Evolutionary conservation across 2,888 invertebrate genomes (phyloP).

Genomic region (Scaptomyza flava): DNA sequence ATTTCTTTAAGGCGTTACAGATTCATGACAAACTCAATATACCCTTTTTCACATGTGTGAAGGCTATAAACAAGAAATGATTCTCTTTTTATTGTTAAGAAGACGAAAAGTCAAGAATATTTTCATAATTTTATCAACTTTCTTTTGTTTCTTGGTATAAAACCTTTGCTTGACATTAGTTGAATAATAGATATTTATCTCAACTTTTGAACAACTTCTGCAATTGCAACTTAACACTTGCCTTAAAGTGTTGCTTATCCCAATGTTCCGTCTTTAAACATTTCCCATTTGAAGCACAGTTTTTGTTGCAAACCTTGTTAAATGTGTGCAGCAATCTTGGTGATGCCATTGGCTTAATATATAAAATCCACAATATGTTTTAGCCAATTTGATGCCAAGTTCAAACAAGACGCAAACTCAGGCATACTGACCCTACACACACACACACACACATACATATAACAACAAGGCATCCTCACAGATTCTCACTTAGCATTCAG

Average conservation of each 20-base stretch:
- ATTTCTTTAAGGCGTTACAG: too few species aligned
- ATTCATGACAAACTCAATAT: too few species aligned
- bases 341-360: conserved; percentile 63
- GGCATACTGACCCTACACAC: conserved; percentile 39
- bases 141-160: too few species aligned
- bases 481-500: conserved; percentile 60
- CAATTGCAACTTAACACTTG: too few species aligned
- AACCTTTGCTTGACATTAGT: too few species aligned
- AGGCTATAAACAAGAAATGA: too few species aligned
- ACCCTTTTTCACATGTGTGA: too few species aligned
- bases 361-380: conserved; percentile 56
- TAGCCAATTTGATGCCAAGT: conserved; percentile 62
- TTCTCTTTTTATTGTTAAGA: too few species aligned
- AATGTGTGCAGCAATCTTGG: conserved; percentile 41
- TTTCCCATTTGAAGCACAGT: conserved; percentile 24
- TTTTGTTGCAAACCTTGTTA: conserved; percentile 6
- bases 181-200: too few species aligned
- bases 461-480: conserved; percentile 17
- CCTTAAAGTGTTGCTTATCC: not conserved
- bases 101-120: too few species aligned
- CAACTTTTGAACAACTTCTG: too few species aligned
- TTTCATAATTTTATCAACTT: too few species aligned
- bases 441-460: conserved; percentile 24
- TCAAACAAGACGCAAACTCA: conserved; percentile 51
- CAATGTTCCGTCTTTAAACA: not conserved